phyloP scores from a whole-genome alignment of 2,113 vertebrate species.

The Falco punctatus region DNA sequence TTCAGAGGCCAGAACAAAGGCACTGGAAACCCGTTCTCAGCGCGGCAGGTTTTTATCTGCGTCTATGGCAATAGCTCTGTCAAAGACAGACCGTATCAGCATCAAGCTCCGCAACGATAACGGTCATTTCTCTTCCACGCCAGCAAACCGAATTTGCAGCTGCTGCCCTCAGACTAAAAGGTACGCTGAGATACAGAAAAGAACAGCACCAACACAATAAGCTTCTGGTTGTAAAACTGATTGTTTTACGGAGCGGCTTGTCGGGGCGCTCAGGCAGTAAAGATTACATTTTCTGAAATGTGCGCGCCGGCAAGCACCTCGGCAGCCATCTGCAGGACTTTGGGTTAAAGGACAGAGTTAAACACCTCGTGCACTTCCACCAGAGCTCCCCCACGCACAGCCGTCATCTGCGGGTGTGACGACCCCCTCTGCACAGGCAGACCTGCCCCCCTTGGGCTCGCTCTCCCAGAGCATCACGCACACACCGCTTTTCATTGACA shows the following conservation, averaged over 20 bases:
- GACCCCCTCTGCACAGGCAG: neutral
- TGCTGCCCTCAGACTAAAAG: neutral
- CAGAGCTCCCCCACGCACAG: neutral
- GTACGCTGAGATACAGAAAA: neutral
- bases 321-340: fast-evolving
- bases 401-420: fast-evolving
- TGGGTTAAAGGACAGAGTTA: neutral
- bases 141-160: neutral
- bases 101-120: neutral
- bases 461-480: fast-evolving
- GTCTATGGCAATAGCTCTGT: slow-evolving; percentile 7
- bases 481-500: fast-evolving
- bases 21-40: neutral
- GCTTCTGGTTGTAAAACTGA: neutral
- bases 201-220: fast-evolving
- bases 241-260: fast-evolving
- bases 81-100: neutral
- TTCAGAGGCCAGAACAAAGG: slow-evolving; percentile 9
- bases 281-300: neutral
- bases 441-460: fast-evolving
- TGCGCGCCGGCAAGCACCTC: neutral
- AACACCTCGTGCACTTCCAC: neutral
- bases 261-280: neutral
- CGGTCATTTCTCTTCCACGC: neutral
- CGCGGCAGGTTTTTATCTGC: neutral